A percentile compares a stretch with the other conserved stretches of the same genome.
phyloP scores from a whole-genome alignment of 2,888 invertebrate species.

The Ophion ventricosus region DNA sequence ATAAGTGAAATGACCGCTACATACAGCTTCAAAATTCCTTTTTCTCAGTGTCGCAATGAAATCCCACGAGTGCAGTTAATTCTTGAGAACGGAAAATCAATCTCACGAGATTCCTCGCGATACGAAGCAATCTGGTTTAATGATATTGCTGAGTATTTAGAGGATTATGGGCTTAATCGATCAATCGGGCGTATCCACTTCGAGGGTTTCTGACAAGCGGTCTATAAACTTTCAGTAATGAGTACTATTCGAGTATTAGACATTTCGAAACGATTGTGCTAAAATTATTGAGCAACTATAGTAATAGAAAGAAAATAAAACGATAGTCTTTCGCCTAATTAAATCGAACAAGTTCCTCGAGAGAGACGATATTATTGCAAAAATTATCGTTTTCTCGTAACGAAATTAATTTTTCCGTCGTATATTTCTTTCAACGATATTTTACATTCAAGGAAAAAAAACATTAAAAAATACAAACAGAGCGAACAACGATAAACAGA shows the following conservation, averaged over 20 bases:
- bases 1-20: background rate
- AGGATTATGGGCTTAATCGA: slow-evolving; percentile 64
- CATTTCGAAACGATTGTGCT: background rate
- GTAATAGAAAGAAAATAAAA: background rate
- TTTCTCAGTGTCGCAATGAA: slow-evolving; percentile 25
- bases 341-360: background rate
- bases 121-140: slow-evolving; percentile 48
- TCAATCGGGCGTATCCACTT: slow-evolving; percentile 59
- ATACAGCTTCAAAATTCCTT: background rate
- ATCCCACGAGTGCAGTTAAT: slow-evolving; percentile 19
- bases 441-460: background rate
- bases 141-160: slow-evolving; percentile 56
- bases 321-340: background rate
- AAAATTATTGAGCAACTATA: background rate
- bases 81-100: slow-evolving; percentile 32
- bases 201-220: slow-evolving; percentile 52
- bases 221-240: slow-evolving; percentile 6
- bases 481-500: background rate
- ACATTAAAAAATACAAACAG: background rate
- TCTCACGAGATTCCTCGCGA: slow-evolving; percentile 21
- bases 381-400: background rate
- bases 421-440: background rate
- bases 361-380: background rate
- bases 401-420: background rate
- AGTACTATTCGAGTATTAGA: background rate